These are phyloP conservation scores for Timandra comae DNA, from an alignment of 2,888 invertebrate species.

Conservation along the genomic window DNA sequence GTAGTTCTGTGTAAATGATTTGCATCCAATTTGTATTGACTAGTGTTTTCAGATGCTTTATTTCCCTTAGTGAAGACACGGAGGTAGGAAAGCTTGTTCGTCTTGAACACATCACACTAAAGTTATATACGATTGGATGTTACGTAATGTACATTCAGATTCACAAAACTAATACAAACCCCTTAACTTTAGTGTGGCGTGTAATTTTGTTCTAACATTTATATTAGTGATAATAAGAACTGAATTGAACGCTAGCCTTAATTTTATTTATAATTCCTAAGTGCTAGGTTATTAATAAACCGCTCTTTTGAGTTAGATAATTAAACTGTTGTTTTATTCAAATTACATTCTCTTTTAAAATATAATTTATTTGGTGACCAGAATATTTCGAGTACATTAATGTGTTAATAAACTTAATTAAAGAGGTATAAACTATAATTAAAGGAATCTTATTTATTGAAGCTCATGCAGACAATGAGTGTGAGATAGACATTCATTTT, in stretches of 20 bases:
- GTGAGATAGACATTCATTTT: no score
- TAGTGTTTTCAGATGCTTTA: conserved; percentile 45
- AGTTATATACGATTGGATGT: neutral
- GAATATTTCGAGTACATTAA: no score
- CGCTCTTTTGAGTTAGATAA: conserved; percentile 75
- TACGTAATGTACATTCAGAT: neutral
- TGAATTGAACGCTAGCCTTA: conserved; percentile 74
- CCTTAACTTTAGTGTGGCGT: conserved; percentile 26
- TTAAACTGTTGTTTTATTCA: conserved; percentile 58
- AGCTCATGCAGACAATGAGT: no score
- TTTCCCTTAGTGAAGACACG: conserved; percentile 33
- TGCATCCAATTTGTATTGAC: conserved; percentile 32
- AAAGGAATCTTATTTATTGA: no score
- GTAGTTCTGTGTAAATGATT: conserved; percentile 32
- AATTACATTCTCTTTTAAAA: conserved; percentile 3
- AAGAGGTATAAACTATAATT: no score
- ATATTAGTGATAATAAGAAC: conserved; percentile 63
- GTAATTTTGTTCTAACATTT: conserved; percentile 46
- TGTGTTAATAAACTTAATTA: no score
- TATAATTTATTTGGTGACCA: conserved; percentile 18
- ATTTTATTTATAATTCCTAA: conserved; percentile 70
- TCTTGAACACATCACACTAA: conserved; percentile 18
- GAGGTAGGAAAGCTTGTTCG: conserved; percentile 37
- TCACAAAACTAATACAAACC: conserved; percentile 1
- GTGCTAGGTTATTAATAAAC: conserved; percentile 73